Conservation (phyloP, 2,113 vertebrate genomes). For the Tupaia chinensis region DNA sequence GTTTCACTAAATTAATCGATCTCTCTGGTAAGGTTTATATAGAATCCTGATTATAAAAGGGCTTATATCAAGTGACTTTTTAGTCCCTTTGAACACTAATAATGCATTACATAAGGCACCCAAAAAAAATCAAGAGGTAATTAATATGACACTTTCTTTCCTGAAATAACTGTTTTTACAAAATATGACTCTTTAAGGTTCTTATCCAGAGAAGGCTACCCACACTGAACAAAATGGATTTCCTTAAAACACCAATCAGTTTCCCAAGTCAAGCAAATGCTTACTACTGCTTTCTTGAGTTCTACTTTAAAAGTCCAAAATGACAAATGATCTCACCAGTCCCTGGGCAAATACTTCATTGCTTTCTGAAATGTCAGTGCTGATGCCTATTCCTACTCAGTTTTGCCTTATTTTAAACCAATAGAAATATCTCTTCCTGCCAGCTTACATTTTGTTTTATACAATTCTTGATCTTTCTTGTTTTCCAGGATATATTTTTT, state of each 20-base stretch:
- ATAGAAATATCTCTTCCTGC: constrained; percentile 59
- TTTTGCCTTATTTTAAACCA: constrained; percentile 66
- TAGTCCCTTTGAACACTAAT: background rate
- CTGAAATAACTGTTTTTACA: constrained; percentile 40
- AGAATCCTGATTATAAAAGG: background rate
- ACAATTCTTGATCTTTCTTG: constrained; percentile 38
- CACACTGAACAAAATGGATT: constrained; percentile 48
- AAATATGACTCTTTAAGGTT: constrained; percentile 43
- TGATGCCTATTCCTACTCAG: background rate
- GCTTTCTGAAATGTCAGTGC: constrained; percentile 67
- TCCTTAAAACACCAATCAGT: constrained; percentile 39
- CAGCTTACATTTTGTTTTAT: constrained; percentile 43
- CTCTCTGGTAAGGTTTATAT: background rate
- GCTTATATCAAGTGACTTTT: background rate
- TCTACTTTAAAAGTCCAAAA: constrained; percentile 70
- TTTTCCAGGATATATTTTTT: constrained; percentile 54
- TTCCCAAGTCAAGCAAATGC: constrained; percentile 52
- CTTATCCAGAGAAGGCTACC: background rate
- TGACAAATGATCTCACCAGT: constrained; percentile 69
- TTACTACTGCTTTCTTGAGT: constrained; percentile 56
- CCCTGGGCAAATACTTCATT: constrained; percentile 59
- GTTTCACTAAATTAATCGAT: background rate
- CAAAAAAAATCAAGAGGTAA: constrained; percentile 20
- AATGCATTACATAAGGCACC: background rate
- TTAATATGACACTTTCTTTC: constrained; percentile 44